Evolutionary conservation across 2,797 vertebrate species (phyloP), one percentile per base, ranked within the genome.

Genomic region (Paratrypauchen microcephalus): DNA sequence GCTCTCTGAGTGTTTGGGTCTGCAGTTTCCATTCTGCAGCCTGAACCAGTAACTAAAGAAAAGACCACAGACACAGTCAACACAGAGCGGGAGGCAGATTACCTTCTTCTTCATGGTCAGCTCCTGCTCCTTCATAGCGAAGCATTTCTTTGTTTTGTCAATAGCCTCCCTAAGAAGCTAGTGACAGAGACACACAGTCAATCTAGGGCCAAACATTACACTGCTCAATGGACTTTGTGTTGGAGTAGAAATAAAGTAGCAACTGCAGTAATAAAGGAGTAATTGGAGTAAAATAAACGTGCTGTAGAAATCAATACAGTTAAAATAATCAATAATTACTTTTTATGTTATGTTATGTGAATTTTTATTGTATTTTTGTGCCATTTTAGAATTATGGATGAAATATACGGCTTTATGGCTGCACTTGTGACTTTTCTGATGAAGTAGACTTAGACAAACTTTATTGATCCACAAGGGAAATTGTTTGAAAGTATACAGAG

Each of bases 21-120:
- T 99, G 97, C 73, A 99, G 94, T 83, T 99, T 99, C 97, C 95
- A 98, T 83, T 98, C 96, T 87, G 97, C 96, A 47, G 97, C 97
- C 91, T 98, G 96, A 89, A 94, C 95, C 91, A 99, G 95, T 92
- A 99, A 94, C 97, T 87, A 91, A 90, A 86, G 84, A 91, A 80
- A 85, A 87, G 73, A 91, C 84, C 75, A 65, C 56, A 86, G 67
- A 85, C 73, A 55, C 68, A 19, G 84, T 76, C 70, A 77, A 62
- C 56, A 86, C 66, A 85, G 71, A 54, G 74, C 41, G 19, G 68
- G 74, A 47, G 19, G 68, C 4, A 78, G 69, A 81, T 87, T 93
- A 86, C 85, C 86, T 93, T 84, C 79, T 93, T 93, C 89, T 92
- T 92, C 90, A 90, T 76, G 41, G 86, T n/a, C 83, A 94, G 93